Evolutionary conservation across 2,888 invertebrate species (phyloP).

Genomic region (Protodeltote pygarga): DNA sequence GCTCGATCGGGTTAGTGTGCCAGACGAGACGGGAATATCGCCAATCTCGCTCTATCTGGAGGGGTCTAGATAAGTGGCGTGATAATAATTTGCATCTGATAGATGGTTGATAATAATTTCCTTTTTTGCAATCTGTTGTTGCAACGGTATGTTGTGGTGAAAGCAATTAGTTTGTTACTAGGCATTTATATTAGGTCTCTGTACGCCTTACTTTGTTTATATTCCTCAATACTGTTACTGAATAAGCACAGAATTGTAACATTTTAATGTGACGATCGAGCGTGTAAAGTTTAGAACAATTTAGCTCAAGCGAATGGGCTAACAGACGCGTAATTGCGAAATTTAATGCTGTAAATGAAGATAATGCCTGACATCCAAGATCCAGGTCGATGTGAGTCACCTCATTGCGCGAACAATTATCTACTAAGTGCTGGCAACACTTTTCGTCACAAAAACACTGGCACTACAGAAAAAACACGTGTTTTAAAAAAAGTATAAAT

Average conservation of each 20-base stretch:
- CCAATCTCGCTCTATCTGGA: constrained; percentile 65
- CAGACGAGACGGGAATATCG: constrained; percentile 64
- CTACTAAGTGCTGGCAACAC: constrained; percentile 53
- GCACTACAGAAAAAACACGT: constrained; percentile 50
- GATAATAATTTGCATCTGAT: constrained; percentile 83
- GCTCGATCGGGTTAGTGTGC: constrained; percentile 80
- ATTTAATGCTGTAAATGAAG: constrained; percentile 70
- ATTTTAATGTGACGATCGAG: constrained; percentile 19
- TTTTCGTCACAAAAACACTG: constrained; percentile 54
- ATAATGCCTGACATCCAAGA: constrained; percentile 63
- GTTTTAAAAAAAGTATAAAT: constrained; percentile 27
- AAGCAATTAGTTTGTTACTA: constrained; percentile 54
- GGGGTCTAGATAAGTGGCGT: constrained; percentile 79
- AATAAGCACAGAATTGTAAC: constrained; percentile 22
- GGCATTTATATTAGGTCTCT: constrained; percentile 21
- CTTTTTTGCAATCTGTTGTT: constrained; percentile 70
- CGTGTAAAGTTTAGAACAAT: constrained; percentile 38
- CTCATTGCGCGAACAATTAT: constrained; percentile 61
- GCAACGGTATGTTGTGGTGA: constrained; percentile 62
- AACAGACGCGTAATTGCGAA: constrained; percentile 63
- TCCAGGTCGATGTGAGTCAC: constrained; percentile 72
- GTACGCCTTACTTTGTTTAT: constrained; percentile 36
- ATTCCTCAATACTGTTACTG: constrained; percentile 10
- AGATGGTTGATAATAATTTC: constrained; percentile 75
- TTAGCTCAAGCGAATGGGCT: constrained; percentile 28